These are phyloP conservation scores for Actenoides lindsayi DNA, from an alignment of 2,113 vertebrate genomes.

Conservation along the genomic window DNA sequence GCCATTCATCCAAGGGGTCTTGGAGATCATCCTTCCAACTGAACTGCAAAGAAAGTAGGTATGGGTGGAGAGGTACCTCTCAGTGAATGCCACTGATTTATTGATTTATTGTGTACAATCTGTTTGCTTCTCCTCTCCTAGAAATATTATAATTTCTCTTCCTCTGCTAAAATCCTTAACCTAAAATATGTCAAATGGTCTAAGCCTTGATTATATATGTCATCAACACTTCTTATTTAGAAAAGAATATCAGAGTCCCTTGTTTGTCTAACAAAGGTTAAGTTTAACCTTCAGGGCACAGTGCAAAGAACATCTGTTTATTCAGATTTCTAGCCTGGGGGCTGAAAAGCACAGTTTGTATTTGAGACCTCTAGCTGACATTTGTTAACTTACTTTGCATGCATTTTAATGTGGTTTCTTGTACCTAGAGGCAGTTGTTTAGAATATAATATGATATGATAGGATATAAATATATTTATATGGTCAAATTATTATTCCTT, in stretches of 20 bases:
- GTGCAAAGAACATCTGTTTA: slow-evolving; percentile 50
- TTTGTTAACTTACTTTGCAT: slow-evolving; percentile 8
- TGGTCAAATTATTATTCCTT: background rate
- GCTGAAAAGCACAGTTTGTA: background rate
- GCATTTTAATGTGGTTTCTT: slow-evolving; percentile 22
- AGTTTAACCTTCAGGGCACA: slow-evolving; percentile 16
- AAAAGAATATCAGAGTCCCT: background rate
- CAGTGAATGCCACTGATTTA: background rate
- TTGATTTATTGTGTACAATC: background rate
- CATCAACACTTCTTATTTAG: background rate
- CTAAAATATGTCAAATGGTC: background rate
- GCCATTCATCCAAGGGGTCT: background rate
- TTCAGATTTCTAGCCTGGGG: slow-evolving; percentile 7
- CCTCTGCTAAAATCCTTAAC: background rate
- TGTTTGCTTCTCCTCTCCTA: background rate
- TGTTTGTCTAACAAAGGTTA: slow-evolving; percentile 39
- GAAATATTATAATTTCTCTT: background rate
- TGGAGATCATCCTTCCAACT: background rate
- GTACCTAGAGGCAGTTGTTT: background rate
- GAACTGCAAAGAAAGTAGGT: background rate
- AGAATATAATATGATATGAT: background rate
- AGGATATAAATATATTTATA: background rate
- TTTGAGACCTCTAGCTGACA: slow-evolving; percentile 23
- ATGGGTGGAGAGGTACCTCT: background rate
- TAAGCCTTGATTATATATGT: background rate